Base-by-base conservation (phyloP, 2,888 invertebrate genomes). In the Sthenelais limicola region DNA sequence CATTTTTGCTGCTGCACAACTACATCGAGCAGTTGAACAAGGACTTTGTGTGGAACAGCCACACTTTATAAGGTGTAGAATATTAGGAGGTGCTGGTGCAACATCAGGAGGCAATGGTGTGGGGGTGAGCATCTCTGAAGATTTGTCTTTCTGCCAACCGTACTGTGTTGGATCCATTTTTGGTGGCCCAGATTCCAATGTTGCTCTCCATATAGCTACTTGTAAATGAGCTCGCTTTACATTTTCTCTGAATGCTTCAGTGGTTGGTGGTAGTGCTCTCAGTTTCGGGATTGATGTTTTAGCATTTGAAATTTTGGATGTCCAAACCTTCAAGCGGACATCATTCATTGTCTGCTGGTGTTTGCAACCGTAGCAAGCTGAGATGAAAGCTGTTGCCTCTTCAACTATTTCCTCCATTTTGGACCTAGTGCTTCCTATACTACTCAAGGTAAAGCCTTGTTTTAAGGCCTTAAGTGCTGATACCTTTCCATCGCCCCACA, bases 181-280 rank as follows among this genome's bases (percentile, higher is more conserved):
- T 18, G 52, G 52, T 52, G 52, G 52, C 15, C 26, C 58, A 28
- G 32, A 7, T 12, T 58, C 58, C 26, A 58, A 32, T 12, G 58
- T 26, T 28, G 12, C 12, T 28, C 26, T 24, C 58, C 58, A 58
- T 7, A 58, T 58, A 12, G 26, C 24, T 21, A 32, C 58, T 32
- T 58, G 58, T 12, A 58, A 12, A 58, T 58, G 58, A 28, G 58
- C 24, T 21, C 24, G 26, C 21, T 28, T 15, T 12, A 58, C 58
- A 58, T 58, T 15, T 52, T 24, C 32, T 12, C 32, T 26, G 58
- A 26, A 30, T 7, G 58, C 58, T 28, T 24, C 30, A 28, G 58
- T 58, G 7, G 58, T 58, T 9, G 58, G 58, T 58, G 58, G 58
- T 12, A 58, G 9, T 12, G 58, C 7, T 21, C 30, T 58, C 28